Conservation (phyloP, 2,113 vertebrate genomes). For the Pagrus major region DNA sequence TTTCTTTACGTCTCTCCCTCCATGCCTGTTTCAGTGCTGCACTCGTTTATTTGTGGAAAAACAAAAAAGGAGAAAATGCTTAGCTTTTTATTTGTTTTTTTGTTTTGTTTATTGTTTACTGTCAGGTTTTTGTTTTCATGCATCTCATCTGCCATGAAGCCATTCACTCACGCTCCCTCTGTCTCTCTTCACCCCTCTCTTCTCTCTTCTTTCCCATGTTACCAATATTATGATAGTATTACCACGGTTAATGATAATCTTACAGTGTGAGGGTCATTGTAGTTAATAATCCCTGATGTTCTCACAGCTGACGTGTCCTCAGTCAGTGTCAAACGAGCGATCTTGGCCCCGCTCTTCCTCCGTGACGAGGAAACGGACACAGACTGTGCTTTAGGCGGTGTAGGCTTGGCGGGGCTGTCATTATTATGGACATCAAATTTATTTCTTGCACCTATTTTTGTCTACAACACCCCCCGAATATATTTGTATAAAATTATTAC, state of each 20-base stretch:
- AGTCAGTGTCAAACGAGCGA: slow-evolving; percentile 50
- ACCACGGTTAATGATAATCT: slow-evolving; percentile 76
- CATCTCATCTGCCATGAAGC: slow-evolving; percentile 76
- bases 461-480: slow-evolving; percentile 45
- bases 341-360: slow-evolving; percentile 47
- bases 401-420: slow-evolving; percentile 46
- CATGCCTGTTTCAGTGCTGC: slow-evolving; percentile 76
- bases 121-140: slow-evolving; percentile 61
- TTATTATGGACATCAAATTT: slow-evolving; percentile 59
- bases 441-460: slow-evolving; percentile 61
- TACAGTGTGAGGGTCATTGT: slow-evolving; percentile 68
- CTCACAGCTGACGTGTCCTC: slow-evolving; percentile 48
- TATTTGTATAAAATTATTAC: slow-evolving; percentile 77
- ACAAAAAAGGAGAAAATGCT: slow-evolving; percentile 80
- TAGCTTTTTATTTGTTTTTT: slow-evolving; percentile 68
- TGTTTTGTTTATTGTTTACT: slow-evolving; percentile 19
- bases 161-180: slow-evolving; percentile 60
- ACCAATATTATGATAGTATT: slow-evolving; percentile 79
- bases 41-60: slow-evolving; percentile 77
- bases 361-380: slow-evolving; percentile 33
- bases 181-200: slow-evolving; percentile 42
- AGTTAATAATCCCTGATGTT: slow-evolving; percentile 64
- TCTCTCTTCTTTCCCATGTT: slow-evolving; percentile 49
- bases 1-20: slow-evolving; percentile 70
- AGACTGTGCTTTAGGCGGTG: slow-evolving; percentile 50